phyloP scores from a whole-genome alignment of 2,888 invertebrate species.

The Spisula subtruncata region DNA sequence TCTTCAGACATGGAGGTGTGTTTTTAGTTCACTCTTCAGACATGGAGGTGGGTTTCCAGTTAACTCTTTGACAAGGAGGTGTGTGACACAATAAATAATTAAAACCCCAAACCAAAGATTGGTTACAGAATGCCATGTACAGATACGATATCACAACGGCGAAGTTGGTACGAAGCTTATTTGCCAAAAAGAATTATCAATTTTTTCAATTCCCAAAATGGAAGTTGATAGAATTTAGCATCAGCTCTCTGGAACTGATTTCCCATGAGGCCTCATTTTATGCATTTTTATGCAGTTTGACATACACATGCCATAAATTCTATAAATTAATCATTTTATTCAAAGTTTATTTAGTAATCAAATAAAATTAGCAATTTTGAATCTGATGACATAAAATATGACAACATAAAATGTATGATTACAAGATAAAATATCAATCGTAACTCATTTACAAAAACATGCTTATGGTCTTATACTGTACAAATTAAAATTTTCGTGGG shows the following conservation, averaged over 20 bases:
- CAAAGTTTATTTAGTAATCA: slow-evolving; percentile 2
- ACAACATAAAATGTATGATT: neutral
- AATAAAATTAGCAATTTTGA: neutral
- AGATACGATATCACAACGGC: neutral
- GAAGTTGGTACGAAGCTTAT: neutral
- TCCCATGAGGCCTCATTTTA: neutral
- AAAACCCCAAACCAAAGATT: neutral
- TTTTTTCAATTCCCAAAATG: slow-evolving; percentile 6
- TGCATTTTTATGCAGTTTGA: neutral
- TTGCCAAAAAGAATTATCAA: neutral
- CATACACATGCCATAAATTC: neutral
- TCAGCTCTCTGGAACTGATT: neutral
- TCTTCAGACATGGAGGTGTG: neutral
- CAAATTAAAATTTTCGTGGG: too few species aligned
- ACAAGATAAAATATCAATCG: neutral
- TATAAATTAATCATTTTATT: slow-evolving; percentile 10
- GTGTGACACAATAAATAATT: slow-evolving; percentile 10
- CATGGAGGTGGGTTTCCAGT: neutral
- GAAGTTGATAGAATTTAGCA: neutral
- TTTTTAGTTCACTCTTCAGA: neutral
- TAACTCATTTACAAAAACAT: too few species aligned
- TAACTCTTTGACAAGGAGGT: neutral
- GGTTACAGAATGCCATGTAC: neutral
- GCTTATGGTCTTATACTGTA: too few species aligned
- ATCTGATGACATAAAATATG: neutral